These are phyloP conservation scores for Thalassaphorura encarpata DNA, from an alignment of 1,140 invertebrate species.

Conservation along the genomic window DNA sequence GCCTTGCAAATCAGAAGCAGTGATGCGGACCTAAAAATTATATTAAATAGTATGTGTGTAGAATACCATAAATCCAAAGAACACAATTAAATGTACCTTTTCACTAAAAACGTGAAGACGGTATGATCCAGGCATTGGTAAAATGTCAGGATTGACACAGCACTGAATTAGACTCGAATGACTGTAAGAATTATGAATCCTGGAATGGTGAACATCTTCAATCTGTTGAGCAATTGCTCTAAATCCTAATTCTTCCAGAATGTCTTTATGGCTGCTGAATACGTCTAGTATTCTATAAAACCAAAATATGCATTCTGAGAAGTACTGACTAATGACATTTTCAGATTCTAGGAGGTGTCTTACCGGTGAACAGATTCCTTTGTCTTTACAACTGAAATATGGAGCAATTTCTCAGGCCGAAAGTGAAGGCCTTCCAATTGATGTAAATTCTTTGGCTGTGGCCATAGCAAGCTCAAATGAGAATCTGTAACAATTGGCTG, in stretches of 20 bases:
- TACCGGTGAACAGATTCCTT: conserved; percentile 43
- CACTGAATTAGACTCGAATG: conserved; percentile 31
- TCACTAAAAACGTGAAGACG: conserved; percentile 29
- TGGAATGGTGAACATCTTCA: conserved; percentile 21
- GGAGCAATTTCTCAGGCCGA: conserved; percentile 37
- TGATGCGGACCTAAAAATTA: conserved; percentile 44
- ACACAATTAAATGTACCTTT: conserved; percentile 15
- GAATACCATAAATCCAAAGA: not conserved
- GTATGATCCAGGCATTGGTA: conserved; percentile 31
- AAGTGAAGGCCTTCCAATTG: conserved; percentile 45
- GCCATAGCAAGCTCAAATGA: conserved; percentile 48
- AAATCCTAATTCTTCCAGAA: conserved; percentile 33
- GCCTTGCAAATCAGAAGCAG: conserved; percentile 46
- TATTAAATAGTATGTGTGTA: conserved; percentile 14
- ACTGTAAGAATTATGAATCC: conserved; percentile 11
- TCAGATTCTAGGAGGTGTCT: conserved; percentile 34
- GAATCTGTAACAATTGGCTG: conserved; percentile 40
- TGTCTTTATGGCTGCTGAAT: conserved; percentile 35
- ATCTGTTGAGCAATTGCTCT: conserved; percentile 32
- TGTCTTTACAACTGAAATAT: conserved; percentile 42
- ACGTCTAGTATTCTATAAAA: conserved; percentile 45
- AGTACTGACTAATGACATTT: not conserved
- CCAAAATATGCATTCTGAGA: conserved; percentile 19
- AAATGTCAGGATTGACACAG: conserved; percentile 25
- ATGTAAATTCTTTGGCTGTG: conserved; percentile 49